Evolutionary conservation across 2,113 vertebrate species (phyloP).

Genomic region (Tinamus guttatus): DNA sequence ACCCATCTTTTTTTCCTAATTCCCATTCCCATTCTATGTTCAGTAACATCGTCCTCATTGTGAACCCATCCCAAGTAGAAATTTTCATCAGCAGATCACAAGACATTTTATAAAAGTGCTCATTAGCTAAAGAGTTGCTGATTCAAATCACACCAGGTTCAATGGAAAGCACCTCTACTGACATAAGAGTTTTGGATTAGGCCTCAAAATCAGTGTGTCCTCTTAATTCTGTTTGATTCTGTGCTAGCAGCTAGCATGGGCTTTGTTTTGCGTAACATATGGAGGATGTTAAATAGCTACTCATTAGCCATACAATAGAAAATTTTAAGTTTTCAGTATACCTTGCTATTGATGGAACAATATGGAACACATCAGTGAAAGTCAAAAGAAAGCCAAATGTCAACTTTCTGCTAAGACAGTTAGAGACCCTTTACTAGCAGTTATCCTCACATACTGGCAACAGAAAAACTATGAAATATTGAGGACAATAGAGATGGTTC

Average conservation of each 20-base stretch:
- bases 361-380: background rate
- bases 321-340: background rate
- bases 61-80: background rate
- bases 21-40: background rate
- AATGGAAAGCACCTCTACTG: background rate
- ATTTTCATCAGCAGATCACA: background rate
- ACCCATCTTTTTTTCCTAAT: background rate
- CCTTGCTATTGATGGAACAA: background rate
- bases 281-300: background rate
- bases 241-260: background rate
- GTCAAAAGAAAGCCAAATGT: background rate
- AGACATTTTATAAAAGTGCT: background rate
- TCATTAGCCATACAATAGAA: background rate
- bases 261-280: background rate
- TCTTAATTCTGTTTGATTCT: background rate
- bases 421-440: background rate
- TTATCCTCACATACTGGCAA: background rate
- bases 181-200: background rate
- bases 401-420: background rate
- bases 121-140: background rate
- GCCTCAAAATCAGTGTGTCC: background rate
- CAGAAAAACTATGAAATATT: background rate
- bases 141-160: background rate
- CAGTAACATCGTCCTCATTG: background rate
- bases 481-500: background rate